Evolutionary conservation across 2,113 vertebrate genomes (phyloP), one percentile per base, ranked within the genome.

Genomic region (Ageneiosus marmoratus): DNA sequence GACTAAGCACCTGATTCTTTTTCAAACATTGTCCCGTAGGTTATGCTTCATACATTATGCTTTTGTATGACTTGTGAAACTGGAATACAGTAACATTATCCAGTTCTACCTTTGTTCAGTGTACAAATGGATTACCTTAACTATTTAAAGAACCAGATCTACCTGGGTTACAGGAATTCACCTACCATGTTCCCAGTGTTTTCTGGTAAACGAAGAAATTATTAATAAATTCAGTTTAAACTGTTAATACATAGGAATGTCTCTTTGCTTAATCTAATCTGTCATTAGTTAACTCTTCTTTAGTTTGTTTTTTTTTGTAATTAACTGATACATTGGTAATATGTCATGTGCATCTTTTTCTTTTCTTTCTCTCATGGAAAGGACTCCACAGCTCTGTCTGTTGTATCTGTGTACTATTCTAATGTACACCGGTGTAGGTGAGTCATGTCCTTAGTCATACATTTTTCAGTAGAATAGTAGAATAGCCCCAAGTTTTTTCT

Each of bases 401-500:
- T 77, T 91, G 5, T 91, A 84, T 87, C 72, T 92, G 2, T 86
- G 85, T 79, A 73, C 80, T 77, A 20, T 85, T 50, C 69, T 92
- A 79, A 83, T 88, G 51, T 83, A 76, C 83, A 83, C 82, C 9
- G 70, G 41, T 86, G 89, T 91, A 91, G 92, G 94, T 94, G 27
- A 88, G 89, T 80, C 5, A 62, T 24, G 10, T 24, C 18, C 51
- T 62, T 65, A 27, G 12, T 56, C 20, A 60, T n/a, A 46, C 16
- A 58, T n/a, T n/a, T n/a, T n/a, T n/a, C n/a, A n/a, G n/a, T n/a
- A n/a, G n/a, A n/a, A n/a, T n/a, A n/a, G n/a, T n/a, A n/a, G n/a
- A n/a, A n/a, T n/a, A n/a, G n/a, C n/a, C n/a, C n/a, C n/a, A n/a
- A n/a, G n/a, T n/a, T n/a, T n/a, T n/a, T n/a, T n/a, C n/a, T n/a